These are phyloP conservation scores for Rhinatrema bivittatum DNA, from an alignment of 2,797 vertebrate species.

Conservation along the genomic window DNA sequence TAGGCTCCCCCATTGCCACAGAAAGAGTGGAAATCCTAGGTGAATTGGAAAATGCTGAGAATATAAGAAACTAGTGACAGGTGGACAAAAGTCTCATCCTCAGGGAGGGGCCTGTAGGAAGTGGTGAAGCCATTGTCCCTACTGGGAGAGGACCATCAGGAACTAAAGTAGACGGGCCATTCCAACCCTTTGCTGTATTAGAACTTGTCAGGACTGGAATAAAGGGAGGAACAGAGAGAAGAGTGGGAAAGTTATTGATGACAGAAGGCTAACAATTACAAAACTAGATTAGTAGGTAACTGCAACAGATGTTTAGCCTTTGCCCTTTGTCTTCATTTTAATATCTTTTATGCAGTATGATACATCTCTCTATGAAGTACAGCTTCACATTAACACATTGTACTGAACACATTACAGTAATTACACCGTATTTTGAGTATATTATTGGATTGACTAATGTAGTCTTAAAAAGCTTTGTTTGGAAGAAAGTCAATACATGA, in stretches of 20 bases:
- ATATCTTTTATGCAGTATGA: slow-evolving; percentile 21
- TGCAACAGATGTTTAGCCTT: too few species aligned
- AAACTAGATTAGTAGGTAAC: fast-evolving
- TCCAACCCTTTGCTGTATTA: too few species aligned
- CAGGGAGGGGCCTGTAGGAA: too few species aligned
- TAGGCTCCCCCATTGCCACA: too few species aligned
- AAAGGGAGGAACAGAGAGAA: slow-evolving; percentile 3
- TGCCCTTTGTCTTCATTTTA: slow-evolving; percentile 8
- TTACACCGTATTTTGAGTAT: slow-evolving; percentile 61
- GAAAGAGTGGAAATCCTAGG: too few species aligned
- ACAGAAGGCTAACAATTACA: not conserved
- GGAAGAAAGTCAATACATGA: slow-evolving; percentile 56
- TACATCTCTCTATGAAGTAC: slow-evolving; percentile 22
- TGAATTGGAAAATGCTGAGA: too few species aligned
- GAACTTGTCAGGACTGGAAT: too few species aligned
- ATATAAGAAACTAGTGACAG: too few species aligned
- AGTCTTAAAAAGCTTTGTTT: slow-evolving; percentile 63
- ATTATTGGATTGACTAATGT: slow-evolving; percentile 57
- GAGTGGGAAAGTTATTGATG: not conserved
- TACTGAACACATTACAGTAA: slow-evolving; percentile 47
- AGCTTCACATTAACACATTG: slow-evolving; percentile 26
- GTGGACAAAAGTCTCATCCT: too few species aligned
- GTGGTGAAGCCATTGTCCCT: too few species aligned
- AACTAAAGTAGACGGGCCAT: too few species aligned
- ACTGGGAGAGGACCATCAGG: too few species aligned